Evolutionary conservation across 2,888 invertebrate species (phyloP), one percentile per base, ranked within the genome.

Genomic region (Cephonodes hylas): DNA sequence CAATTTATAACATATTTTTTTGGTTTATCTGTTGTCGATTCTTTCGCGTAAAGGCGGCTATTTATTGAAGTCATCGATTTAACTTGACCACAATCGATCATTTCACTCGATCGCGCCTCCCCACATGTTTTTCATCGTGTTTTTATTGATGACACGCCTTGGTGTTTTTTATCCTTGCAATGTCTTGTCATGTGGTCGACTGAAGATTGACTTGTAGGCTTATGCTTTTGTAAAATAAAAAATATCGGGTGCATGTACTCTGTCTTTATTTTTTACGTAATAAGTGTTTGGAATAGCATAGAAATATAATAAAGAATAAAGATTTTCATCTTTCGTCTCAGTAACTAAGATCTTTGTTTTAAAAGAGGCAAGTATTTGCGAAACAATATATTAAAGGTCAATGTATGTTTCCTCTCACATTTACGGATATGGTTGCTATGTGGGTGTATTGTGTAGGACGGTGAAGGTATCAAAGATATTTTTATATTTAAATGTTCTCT

Each of bases 371-470:
- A 45, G 42, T 38, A 31, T 63, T 58, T 60, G 42, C 53, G 58
- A 63, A 63, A 53, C n/a, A 38, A 38, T 63, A 61, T 58, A n/a
- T 44, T 20, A 71, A 71, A 75, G 73, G 76, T 76, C 72, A 74
- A 72, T 69, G 67, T 66, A 71, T 73, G 70, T 67, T 65, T 63
- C 73, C 69, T 64, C 74, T 72, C 67, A 80, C 75, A 61, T 63
- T 46, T 42, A 65, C 59, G 63, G 67, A 69, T 59, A 56, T 64
- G 66, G 63, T 61, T 62, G 13, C 46, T 56, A 61, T 63, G 75
- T 77, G 68, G 79, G 75, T 66, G 76, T 69, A 58, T 62, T 53
- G 73, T 69, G 70, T 67, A 69, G 73, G 75, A 66, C 62, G 73
- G 67, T 62, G 42, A 25, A 7, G 63, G 59, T 66, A 62, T 53